Evolutionary conservation across 1,140 invertebrate species (phyloP).

Genomic region (Zaprionus taronus): DNA sequence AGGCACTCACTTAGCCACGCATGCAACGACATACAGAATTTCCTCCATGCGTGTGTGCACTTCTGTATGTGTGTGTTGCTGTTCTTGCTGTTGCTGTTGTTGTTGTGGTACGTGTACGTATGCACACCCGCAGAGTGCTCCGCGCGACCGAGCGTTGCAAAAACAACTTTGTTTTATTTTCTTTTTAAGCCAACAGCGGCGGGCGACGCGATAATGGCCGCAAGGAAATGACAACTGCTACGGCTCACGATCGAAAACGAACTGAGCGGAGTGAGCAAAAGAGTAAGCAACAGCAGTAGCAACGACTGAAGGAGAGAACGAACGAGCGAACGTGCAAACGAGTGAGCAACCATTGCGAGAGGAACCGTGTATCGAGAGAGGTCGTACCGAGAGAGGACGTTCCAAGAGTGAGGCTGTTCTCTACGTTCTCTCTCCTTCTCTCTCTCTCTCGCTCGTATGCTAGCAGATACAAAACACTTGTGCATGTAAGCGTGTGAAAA

Average conservation of each 20-base stretch:
- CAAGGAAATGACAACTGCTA: slow-evolving; percentile 59
- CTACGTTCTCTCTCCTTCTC: neutral
- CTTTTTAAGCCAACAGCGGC: slow-evolving; percentile 39
- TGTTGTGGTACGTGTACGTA: slow-evolving; percentile 25
- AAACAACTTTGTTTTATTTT: slow-evolving; percentile 55
- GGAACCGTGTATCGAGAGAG: neutral
- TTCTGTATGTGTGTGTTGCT: slow-evolving; percentile 21
- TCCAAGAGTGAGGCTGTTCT: slow-evolving; percentile 10
- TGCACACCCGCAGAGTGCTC: slow-evolving; percentile 51
- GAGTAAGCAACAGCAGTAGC: slow-evolving; percentile 4
- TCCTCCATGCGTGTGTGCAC: slow-evolving; percentile 38
- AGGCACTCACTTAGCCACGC: slow-evolving; percentile 50
- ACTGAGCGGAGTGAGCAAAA: slow-evolving; percentile 35
- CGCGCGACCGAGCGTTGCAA: slow-evolving; percentile 57
- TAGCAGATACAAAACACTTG: slow-evolving; percentile 64
- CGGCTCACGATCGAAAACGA: slow-evolving; percentile 61
- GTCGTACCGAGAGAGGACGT: neutral
- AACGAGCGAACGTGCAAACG: slow-evolving; percentile 8
- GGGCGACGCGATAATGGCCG: slow-evolving; percentile 31
- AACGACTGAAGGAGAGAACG: slow-evolving; percentile 4
- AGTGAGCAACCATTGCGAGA: slow-evolving; percentile 19
- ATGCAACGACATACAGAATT: slow-evolving; percentile 47
- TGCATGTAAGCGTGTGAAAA: slow-evolving; percentile 73
- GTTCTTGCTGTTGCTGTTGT: neutral
- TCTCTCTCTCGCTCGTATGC: slow-evolving; percentile 3